A percentile compares a stretch with the other conserved stretches of the same genome.
These are phyloP conservation scores for Pomacea maculata DNA, from an alignment of 1,140 invertebrate genomes.

Conservation along the genomic window DNA sequence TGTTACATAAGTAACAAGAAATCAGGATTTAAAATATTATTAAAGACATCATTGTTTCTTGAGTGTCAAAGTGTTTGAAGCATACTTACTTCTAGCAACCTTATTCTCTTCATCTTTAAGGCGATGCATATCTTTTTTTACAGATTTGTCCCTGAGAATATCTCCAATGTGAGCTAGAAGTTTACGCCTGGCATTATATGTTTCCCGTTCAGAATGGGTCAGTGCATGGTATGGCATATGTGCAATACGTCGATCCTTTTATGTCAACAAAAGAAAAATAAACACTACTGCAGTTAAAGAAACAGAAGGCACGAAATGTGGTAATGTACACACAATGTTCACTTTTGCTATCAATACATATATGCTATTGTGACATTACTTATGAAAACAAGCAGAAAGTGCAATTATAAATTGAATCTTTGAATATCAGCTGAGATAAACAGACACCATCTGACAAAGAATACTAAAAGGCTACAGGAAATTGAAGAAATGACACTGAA, in stretches of 20 bases:
- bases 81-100: slow-evolving; percentile 53
- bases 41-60: too few species aligned
- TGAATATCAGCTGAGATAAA: neutral
- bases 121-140: slow-evolving; percentile 52
- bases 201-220: slow-evolving; percentile 61
- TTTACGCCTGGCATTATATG: slow-evolving; percentile 59
- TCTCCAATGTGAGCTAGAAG: slow-evolving; percentile 60
- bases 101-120: slow-evolving; percentile 45
- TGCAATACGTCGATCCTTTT: slow-evolving; percentile 62
- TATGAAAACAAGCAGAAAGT: neutral
- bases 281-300: neutral
- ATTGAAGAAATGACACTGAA: neutral
- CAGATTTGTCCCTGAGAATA: slow-evolving; percentile 56
- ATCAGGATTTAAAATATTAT: too few species aligned
- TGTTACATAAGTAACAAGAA: too few species aligned
- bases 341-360: too few species aligned
- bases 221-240: slow-evolving; percentile 65
- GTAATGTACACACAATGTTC: neutral
- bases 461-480: neutral
- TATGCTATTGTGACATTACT: neutral
- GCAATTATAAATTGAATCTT: too few species aligned
- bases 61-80: neutral
- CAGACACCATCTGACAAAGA: neutral
- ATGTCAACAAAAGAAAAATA: slow-evolving; percentile 14
- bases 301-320: neutral